These are phyloP conservation scores for Nasalis larvatus DNA, from an alignment of 2,113 vertebrate genomes.

Conservation along the genomic window DNA sequence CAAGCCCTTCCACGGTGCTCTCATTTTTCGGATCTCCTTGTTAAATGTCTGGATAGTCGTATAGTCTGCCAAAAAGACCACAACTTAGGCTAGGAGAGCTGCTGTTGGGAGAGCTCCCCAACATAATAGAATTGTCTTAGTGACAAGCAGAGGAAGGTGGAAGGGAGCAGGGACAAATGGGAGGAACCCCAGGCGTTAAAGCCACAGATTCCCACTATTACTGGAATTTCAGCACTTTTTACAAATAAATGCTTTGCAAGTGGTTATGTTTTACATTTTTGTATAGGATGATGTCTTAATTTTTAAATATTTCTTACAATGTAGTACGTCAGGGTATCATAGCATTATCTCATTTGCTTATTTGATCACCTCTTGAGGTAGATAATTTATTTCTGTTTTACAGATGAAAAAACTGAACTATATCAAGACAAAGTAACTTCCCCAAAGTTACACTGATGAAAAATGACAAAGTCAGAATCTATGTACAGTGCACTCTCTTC, in stretches of 20 bases:
- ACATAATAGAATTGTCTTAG: background rate
- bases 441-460: background rate
- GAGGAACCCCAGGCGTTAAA: background rate
- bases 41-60: background rate
- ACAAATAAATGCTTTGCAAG: background rate
- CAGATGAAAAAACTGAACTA: background rate
- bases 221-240: background rate
- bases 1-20: background rate
- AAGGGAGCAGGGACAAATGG: background rate
- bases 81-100: background rate
- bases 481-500: background rate
- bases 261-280: background rate
- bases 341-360: background rate
- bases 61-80: background rate
- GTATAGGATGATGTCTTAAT: background rate
- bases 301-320: background rate
- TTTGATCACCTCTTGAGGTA: background rate
- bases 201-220: background rate
- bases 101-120: background rate
- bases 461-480: background rate
- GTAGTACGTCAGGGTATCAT: background rate
- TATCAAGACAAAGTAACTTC: background rate
- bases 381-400: background rate
- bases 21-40: background rate
- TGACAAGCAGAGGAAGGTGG: background rate